Conservation (phyloP, 2,888 invertebrate species). For the Ornithoptera priamus region DNA sequence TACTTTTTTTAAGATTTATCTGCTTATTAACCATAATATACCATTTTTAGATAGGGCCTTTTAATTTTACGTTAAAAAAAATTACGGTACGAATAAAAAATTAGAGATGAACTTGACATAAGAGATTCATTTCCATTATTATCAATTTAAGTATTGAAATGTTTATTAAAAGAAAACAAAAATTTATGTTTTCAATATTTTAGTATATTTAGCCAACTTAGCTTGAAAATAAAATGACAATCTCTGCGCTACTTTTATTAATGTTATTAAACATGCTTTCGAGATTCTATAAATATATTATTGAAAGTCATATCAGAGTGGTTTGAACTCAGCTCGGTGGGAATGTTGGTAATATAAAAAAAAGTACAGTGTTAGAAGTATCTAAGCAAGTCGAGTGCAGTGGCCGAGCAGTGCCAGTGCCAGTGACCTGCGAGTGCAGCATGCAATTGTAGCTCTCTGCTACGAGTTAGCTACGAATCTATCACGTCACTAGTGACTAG, state of each 20-base stretch:
- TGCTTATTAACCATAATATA: too few species aligned
- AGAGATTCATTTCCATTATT: too few species aligned
- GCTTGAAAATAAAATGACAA: not conserved
- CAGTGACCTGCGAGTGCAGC: constrained; percentile 66
- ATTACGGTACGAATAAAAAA: too few species aligned
- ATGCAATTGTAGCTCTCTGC: constrained; percentile 56
- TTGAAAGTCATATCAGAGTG: constrained; percentile 37
- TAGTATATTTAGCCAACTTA: too few species aligned
- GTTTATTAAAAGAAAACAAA: too few species aligned
- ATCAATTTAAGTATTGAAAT: too few species aligned
- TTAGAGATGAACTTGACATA: too few species aligned
- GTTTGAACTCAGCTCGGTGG: constrained; percentile 54
- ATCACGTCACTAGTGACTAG: constrained; percentile 30
- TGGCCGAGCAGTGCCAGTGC: constrained; percentile 73
- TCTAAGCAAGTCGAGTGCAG: constrained; percentile 76
- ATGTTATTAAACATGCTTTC: not conserved
- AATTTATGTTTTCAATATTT: too few species aligned
- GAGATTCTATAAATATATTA: constrained; percentile 21
- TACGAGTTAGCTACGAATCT: constrained; percentile 58
- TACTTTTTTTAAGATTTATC: too few species aligned
- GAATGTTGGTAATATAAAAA: constrained; percentile 73
- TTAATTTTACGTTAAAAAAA: too few species aligned
- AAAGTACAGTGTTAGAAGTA: constrained; percentile 74
- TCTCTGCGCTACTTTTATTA: not conserved
- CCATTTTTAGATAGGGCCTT: too few species aligned